Conservation (phyloP, 2,888 invertebrate species). For the Nematopogon swammerdamellus region DNA sequence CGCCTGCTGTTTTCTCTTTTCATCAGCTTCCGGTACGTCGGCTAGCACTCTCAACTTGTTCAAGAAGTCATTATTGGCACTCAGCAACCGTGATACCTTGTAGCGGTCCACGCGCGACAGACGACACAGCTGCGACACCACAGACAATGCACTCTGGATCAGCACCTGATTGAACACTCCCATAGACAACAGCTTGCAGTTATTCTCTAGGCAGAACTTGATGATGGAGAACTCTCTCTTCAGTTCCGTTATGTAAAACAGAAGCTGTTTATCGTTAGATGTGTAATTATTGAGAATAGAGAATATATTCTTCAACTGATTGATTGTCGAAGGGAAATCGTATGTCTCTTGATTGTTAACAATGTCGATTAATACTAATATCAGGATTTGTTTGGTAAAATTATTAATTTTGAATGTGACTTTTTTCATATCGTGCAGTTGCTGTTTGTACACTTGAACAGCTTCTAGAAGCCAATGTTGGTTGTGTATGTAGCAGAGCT, state of each 20-base stretch:
- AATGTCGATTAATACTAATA: conserved; percentile 46
- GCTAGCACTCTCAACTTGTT: conserved; percentile 30
- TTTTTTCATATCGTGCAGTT: conserved; percentile 43
- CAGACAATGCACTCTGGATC: conserved; percentile 43
- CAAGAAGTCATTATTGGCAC: conserved; percentile 41
- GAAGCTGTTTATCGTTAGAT: conserved; percentile 37
- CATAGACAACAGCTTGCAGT: conserved; percentile 48
- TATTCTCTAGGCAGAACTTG: conserved; percentile 48
- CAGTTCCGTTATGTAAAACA: conserved; percentile 47
- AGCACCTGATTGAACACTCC: conserved; percentile 44
- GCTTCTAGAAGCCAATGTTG: conserved; percentile 49
- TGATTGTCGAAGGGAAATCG: conserved; percentile 39
- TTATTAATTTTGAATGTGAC: conserved; percentile 48
- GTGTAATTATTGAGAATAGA: conserved; percentile 44
- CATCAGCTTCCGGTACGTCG: conserved; percentile 21
- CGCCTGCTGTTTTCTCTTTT: conserved; percentile 17
- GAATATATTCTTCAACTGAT: conserved; percentile 44
- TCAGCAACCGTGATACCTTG: conserved; percentile 44
- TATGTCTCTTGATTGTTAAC: conserved; percentile 46
- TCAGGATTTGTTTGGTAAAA: conserved; percentile 47
- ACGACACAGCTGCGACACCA: conserved; percentile 49
- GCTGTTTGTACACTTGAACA: conserved; percentile 39
- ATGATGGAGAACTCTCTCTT: conserved; percentile 47
- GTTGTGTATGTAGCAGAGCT: conserved; percentile 46
- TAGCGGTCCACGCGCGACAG: conserved; percentile 47